Conservation (phyloP, 2,797 vertebrate genomes). For the Onychomys arenicola region DNA sequence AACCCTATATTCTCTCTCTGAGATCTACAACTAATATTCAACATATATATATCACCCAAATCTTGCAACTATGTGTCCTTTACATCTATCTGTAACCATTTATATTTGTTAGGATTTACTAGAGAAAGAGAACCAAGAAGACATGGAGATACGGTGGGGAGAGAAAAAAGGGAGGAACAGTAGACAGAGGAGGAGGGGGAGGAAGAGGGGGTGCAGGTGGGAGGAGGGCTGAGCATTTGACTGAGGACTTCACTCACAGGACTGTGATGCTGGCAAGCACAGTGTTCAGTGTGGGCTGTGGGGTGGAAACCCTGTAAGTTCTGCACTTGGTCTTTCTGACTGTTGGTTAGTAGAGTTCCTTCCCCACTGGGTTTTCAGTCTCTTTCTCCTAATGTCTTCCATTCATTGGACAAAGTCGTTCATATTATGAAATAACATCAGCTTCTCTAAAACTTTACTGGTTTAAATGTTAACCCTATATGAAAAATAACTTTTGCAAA, state of each 20-base stretch:
- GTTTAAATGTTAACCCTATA: neutral
- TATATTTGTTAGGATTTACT: neutral
- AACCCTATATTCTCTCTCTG: neutral
- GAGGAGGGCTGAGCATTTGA: accelerated
- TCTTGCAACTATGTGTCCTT: neutral
- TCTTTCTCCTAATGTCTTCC: neutral
- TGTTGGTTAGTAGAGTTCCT: neutral
- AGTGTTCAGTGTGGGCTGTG: neutral
- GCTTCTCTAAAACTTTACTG: neutral
- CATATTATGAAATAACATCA: neutral
- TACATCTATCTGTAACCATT: neutral
- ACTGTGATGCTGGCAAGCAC: accelerated
- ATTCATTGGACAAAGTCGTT: neutral
- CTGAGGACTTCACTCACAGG: neutral
- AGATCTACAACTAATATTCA: neutral
- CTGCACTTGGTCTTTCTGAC: neutral
- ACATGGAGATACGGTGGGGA: neutral
- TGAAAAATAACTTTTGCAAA: neutral
- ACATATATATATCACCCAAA: neutral
- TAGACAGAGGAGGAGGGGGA: neutral
- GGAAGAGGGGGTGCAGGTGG: accelerated
- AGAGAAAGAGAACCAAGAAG: neutral
- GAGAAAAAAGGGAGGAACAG: neutral
- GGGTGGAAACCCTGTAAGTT: accelerated
- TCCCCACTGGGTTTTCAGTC: neutral